phyloP scores from a whole-genome alignment of 1,140 invertebrate species.

The Cotesia chilonis region DNA sequence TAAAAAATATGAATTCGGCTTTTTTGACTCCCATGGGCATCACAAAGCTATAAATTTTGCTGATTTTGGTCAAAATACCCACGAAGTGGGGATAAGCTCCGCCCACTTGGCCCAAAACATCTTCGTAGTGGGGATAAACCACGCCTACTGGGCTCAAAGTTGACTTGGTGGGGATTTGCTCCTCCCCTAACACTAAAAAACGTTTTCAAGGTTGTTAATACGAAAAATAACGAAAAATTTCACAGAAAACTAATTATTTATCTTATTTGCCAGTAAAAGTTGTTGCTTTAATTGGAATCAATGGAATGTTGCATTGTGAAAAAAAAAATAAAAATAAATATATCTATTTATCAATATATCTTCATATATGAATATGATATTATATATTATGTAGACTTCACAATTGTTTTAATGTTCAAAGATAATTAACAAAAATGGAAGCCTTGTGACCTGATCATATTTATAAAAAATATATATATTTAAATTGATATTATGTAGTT shows the following conservation, averaged over 20 bases:
- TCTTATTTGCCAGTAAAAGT: neutral
- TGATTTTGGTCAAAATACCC: no score
- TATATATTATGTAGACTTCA: neutral
- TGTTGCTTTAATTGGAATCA: conserved; percentile 15
- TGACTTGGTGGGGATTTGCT: no score
- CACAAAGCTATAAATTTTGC: no score
- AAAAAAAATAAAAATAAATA: neutral
- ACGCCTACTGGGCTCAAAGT: no score
- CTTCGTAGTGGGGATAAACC: no score
- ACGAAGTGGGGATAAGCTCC: no score
- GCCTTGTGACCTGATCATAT: conserved; percentile 36
- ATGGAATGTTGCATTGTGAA: conserved; percentile 11
- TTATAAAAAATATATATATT: neutral
- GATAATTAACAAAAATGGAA: conserved; percentile 4
- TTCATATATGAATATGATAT: neutral
- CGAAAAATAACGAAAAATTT: no score
- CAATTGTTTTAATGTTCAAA: conserved; percentile 25
- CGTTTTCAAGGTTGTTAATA: neutral
- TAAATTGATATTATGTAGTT: neutral
- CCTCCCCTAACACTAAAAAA: no score
- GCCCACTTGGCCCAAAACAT: no score
- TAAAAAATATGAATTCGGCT: no score
- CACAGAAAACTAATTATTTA: no score
- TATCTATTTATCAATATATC: neutral
- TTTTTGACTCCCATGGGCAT: no score